These are phyloP conservation scores for Spea bombifrons DNA, from an alignment of 2,113 vertebrate genomes.

Conservation along the genomic window DNA sequence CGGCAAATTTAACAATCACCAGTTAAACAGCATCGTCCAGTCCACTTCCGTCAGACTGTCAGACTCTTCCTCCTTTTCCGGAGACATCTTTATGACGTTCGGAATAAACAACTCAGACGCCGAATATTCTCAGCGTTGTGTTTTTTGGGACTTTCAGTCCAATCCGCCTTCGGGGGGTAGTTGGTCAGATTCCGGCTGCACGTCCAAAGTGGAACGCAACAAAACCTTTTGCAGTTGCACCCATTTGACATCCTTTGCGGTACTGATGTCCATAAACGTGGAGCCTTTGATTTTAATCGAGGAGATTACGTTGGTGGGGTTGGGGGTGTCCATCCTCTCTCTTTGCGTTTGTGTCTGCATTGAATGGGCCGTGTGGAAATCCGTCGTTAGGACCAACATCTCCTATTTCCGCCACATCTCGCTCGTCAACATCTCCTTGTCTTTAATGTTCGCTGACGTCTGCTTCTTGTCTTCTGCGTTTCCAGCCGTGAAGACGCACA, in stretches of 20 bases:
- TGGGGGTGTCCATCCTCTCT: constrained; percentile 75
- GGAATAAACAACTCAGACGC: constrained; percentile 36
- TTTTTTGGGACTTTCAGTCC: constrained; percentile 69
- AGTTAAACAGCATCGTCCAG: constrained; percentile 67
- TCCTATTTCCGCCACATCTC: constrained; percentile 80
- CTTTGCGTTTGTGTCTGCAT: constrained; percentile 71
- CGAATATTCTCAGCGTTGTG: constrained; percentile 55
- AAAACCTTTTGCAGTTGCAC: constrained; percentile 67
- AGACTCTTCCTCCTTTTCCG: neutral
- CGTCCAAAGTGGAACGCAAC: neutral
- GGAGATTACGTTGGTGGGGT: constrained; percentile 68
- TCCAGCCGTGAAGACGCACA: constrained; percentile 33
- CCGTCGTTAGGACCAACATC: constrained; percentile 78
- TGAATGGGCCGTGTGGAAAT: constrained; percentile 78
- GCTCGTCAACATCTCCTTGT: constrained; percentile 77
- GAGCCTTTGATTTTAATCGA: neutral
- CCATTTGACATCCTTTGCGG: constrained; percentile 81
- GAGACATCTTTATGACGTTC: constrained; percentile 66
- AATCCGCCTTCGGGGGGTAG: constrained; percentile 15
- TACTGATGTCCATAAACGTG: constrained; percentile 71
- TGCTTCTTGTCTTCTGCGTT: constrained; percentile 68
- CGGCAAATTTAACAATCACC: accelerated
- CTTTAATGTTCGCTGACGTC: constrained; percentile 73
- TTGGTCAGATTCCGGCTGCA: constrained; percentile 65
- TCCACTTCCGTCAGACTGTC: constrained; percentile 60